Base-by-base conservation (phyloP, 2,888 invertebrate species). In the Oligia latruncula region DNA sequence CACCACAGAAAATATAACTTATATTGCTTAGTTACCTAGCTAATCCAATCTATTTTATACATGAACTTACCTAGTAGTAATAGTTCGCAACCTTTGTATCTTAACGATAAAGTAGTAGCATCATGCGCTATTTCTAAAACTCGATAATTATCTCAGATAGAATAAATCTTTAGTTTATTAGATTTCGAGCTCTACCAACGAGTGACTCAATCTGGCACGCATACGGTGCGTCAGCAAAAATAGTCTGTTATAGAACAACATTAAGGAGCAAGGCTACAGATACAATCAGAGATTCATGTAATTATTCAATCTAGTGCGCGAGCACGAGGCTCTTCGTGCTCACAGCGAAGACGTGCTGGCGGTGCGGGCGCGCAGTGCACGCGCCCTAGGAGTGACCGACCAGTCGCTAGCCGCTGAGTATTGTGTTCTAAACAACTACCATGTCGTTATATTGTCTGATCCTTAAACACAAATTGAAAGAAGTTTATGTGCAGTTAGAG, bases 301-400 rank as follows among this genome's bases (percentile, higher is more conserved):
- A 96, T 96, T 95, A 95, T 95, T 90, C 95, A 96, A 96, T 96
- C 93, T 92, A 95, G 96, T 96, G 94, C 94, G 91, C 91, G 90
- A 93, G 95, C 92, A 95, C 95, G 90, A 86, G 83, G 80, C 81
- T 83, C 87, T 67, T 85, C 85, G 62, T 85, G 68, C 80, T 52
- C 90, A 92, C 92, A 85, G 90, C 89, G 87, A 71, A 81, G 70
- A 35, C 35, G 35, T 35, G 35, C 35, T 35, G 11, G 46, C 40
- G 29, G 80, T 78, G 78, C 86, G 84, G 72, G 76, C 84, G 80
- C 86, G 58, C 81, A 68, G 81, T 87, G 92, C 95, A 95, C 95
- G 95, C 94, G 93, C 89, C 89, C 88, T 86, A 90, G 92, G 93
- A 92, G 94, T 95, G 95, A 94, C 92, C 92, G 90, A 83, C 82